Evolutionary conservation across 2,113 vertebrate genomes (phyloP).

Genomic region (Nanger granti): DNA sequence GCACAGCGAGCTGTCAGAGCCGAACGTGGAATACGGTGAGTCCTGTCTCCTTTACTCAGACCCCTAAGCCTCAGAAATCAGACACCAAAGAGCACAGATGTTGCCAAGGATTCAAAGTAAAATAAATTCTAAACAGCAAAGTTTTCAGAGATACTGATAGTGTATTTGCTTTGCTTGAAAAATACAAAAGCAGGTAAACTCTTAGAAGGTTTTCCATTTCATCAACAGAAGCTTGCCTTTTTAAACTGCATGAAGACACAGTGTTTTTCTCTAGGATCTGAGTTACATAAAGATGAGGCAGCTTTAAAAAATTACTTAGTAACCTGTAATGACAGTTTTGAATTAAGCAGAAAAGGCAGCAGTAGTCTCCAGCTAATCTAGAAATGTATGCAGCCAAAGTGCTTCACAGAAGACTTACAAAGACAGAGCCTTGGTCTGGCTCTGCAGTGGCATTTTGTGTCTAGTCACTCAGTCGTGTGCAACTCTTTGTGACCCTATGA

Average conservation of each 20-base stretch:
- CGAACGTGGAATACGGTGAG: background rate
- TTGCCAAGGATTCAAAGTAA: background rate
- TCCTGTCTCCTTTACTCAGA: background rate
- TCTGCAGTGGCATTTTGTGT: background rate
- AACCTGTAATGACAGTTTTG: background rate
- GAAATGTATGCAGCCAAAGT: background rate
- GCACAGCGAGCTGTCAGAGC: rapidly evolving
- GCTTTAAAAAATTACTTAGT: background rate
- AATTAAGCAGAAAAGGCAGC: background rate
- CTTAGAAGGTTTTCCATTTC: background rate
- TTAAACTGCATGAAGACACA: background rate
- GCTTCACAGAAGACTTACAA: background rate
- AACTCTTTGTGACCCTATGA: background rate
- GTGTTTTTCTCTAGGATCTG: background rate
- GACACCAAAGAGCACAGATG: background rate
- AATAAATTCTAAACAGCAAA: background rate
- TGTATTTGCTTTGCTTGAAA: background rate
- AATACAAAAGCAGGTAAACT: background rate
- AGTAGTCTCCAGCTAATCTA: background rate
- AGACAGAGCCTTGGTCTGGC: background rate
- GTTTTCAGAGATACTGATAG: background rate
- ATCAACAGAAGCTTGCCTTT: background rate
- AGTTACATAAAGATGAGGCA: background rate
- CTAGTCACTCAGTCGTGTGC: background rate
- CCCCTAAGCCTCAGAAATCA: background rate